Percentiles rank a stretch among this genome's conserved stretches.
Evolutionary conservation across 1,140 invertebrate genomes (phyloP).

Genomic region (Drosophila kikkawai): DNA sequence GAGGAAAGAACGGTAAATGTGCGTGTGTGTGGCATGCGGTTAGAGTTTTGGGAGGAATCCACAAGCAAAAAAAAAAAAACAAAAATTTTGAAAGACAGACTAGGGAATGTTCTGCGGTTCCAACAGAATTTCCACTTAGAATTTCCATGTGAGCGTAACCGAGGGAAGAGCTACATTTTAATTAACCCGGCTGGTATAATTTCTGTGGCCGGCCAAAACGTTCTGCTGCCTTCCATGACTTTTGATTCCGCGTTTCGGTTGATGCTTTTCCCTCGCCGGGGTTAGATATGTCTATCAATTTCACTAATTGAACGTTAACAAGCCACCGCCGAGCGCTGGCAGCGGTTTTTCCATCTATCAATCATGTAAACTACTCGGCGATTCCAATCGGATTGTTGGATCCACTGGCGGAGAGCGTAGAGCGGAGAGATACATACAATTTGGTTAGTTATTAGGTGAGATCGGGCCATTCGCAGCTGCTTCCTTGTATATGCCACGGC

Average conservation of each 20-base stretch:
- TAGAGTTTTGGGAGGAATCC: slow-evolving; percentile 15
- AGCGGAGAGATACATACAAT: slow-evolving; percentile 15
- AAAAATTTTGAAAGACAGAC: slow-evolving; percentile 7
- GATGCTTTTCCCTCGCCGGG: slow-evolving; percentile 46
- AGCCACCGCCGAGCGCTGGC: slow-evolving; percentile 53
- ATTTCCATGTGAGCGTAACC: slow-evolving; percentile 69
- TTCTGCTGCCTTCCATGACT: slow-evolving; percentile 37
- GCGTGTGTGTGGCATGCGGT: slow-evolving; percentile 77
- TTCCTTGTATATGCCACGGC: slow-evolving; percentile 11
- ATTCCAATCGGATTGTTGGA: slow-evolving; percentile 24
- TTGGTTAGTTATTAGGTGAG: slow-evolving; percentile 63
- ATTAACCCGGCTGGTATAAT: slow-evolving; percentile 67
- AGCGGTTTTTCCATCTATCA: slow-evolving; percentile 68
- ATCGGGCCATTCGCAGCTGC: slow-evolving; percentile 24
- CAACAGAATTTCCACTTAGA: slow-evolving; percentile 40
- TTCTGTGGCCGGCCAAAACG: slow-evolving; percentile 52
- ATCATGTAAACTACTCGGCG: slow-evolving; percentile 63
- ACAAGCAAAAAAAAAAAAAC: neutral
- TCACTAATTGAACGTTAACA: slow-evolving; percentile 83
- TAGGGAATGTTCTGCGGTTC: slow-evolving; percentile 54
- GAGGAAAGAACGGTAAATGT: slow-evolving; percentile 64
- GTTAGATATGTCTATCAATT: slow-evolving; percentile 81
- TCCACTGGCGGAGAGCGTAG: neutral
- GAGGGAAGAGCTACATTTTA: slow-evolving; percentile 64
- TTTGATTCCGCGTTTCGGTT: slow-evolving; percentile 43